phyloP scores from a whole-genome alignment of 2,113 vertebrate species.

The Aegithalos caudatus region DNA sequence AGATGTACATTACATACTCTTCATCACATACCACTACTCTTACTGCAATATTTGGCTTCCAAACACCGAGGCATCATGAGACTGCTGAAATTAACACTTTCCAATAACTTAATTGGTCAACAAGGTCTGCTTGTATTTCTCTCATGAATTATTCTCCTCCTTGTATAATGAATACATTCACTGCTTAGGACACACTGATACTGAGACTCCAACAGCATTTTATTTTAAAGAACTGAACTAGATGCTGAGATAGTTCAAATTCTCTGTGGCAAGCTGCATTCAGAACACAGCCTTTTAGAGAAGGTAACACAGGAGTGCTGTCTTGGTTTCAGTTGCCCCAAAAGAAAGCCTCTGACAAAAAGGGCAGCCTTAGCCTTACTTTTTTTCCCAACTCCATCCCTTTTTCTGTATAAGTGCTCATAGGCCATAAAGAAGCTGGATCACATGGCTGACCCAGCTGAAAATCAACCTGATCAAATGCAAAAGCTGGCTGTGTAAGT shows the following conservation, averaged over 20 bases:
- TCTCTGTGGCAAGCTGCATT: neutral
- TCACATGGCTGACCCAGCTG: neutral
- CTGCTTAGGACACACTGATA: neutral
- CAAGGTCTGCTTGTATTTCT: neutral
- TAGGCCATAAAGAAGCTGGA: neutral
- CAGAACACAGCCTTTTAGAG: neutral
- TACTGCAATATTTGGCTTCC: neutral
- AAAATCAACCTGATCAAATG: neutral
- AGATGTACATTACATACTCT: neutral
- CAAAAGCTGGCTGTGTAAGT: neutral
- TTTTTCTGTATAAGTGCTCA: neutral
- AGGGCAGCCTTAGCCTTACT: neutral
- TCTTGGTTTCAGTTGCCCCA: neutral
- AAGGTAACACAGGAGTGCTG: neutral
- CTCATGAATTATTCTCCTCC: neutral
- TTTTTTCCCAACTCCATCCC: neutral
- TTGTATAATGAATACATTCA: neutral
- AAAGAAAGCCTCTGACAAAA: neutral
- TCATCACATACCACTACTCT: neutral
- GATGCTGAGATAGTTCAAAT: neutral
- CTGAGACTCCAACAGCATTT: neutral
- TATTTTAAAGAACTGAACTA: neutral
- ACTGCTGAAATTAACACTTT: neutral
- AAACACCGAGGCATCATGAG: neutral
- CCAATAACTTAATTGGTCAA: neutral